Conservation (phyloP, 1,140 invertebrate species). For the Leptopilina boulardi region DNA sequence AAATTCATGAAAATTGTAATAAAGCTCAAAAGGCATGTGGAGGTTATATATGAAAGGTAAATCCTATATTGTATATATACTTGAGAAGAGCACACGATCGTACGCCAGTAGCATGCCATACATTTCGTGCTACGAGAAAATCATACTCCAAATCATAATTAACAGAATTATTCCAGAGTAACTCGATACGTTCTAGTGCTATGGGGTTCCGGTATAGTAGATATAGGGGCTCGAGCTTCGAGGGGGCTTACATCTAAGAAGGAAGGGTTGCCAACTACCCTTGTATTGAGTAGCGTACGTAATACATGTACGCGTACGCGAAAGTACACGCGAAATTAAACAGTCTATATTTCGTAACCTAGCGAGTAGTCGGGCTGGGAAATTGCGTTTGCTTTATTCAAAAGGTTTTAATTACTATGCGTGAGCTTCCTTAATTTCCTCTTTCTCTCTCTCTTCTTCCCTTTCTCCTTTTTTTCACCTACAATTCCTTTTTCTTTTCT, state of each 20-base stretch:
- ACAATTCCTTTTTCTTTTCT: conserved; percentile 19
- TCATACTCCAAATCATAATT: conserved; percentile 73
- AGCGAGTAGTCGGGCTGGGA: conserved; percentile 50
- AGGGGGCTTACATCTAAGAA: conserved; percentile 66
- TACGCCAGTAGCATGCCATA: conserved; percentile 3
- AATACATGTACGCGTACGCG: conserved; percentile 55
- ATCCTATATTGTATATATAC: not conserved
- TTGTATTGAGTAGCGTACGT: conserved; percentile 36
- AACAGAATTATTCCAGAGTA: conserved; percentile 71
- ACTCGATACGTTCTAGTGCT: conserved; percentile 65
- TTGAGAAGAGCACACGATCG: conserved; percentile 6
- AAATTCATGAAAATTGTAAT: not conserved
- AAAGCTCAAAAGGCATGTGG: not conserved
- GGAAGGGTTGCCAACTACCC: conserved; percentile 62
- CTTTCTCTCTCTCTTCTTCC: conserved; percentile 31
- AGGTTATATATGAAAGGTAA: conserved; percentile 14
- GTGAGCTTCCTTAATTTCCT: conserved; percentile 44
- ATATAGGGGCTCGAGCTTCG: conserved; percentile 48
- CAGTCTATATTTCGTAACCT: conserved; percentile 50
- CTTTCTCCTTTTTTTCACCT: conserved; percentile 41
- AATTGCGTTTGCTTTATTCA: conserved; percentile 73
- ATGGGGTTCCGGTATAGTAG: conserved; percentile 41
- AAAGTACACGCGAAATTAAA: conserved; percentile 53
- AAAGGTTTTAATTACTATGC: conserved; percentile 71
- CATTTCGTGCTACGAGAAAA: conserved; percentile 53